phyloP scores from a whole-genome alignment of 2,888 invertebrate species.

The Shargacucullia verbasci region DNA sequence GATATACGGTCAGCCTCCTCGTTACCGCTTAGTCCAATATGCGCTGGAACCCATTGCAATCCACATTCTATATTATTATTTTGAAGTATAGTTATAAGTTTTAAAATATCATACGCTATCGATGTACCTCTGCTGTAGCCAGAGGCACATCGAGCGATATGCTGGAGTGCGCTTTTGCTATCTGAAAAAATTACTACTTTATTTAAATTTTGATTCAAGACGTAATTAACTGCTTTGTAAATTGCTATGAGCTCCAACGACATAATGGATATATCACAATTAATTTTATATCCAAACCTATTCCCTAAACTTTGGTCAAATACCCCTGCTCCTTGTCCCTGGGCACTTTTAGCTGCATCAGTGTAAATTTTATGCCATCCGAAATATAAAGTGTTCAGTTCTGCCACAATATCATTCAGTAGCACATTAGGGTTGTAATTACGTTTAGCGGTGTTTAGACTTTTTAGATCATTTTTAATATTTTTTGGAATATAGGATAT shows the following conservation, averaged over 20 bases:
- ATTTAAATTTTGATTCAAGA: slow-evolving; percentile 1
- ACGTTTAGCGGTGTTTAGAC: background rate
- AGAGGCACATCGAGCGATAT: slow-evolving; percentile 13
- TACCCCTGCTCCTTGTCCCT: slow-evolving; percentile 3
- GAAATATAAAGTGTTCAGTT: background rate
- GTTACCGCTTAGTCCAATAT: too few relatives aligned
- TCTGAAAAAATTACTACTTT: slow-evolving; percentile 12
- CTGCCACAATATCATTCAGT: background rate
- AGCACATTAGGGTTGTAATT: slow-evolving; percentile 2
- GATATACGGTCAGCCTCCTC: too few relatives aligned
- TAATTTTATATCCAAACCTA: slow-evolving; percentile 2
- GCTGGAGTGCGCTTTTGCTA: slow-evolving; percentile 1
- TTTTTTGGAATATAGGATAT: background rate
- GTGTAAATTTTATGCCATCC: slow-evolving; percentile 11
- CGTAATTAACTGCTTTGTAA: slow-evolving; percentile 1
- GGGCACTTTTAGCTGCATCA: slow-evolving; percentile 6
- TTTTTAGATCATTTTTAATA: slow-evolving; percentile 1
- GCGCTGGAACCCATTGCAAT: too few relatives aligned
- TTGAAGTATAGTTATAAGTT: too few relatives aligned
- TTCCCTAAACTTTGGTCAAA: background rate
- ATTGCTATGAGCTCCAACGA: slow-evolving; percentile 20
- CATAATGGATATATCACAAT: slow-evolving; percentile 13
- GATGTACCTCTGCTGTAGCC: too few relatives aligned
- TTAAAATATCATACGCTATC: too few relatives aligned
- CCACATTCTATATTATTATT: too few relatives aligned